Evolutionary conservation across 2,888 invertebrate species (phyloP).

Genomic region (Lithophane ornitopus): DNA sequence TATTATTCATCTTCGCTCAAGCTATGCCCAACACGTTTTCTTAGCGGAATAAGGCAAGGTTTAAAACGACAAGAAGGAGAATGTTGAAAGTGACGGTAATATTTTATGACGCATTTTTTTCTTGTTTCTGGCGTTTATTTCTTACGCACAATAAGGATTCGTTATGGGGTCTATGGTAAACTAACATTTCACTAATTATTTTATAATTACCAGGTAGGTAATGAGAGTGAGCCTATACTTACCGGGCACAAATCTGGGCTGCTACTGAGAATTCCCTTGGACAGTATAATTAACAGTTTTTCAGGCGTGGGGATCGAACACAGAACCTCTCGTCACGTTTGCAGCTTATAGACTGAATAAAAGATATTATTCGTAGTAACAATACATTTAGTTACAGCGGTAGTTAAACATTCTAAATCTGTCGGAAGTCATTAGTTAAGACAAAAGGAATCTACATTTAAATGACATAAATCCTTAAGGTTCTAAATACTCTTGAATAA

Average conservation of each 20-base stretch:
- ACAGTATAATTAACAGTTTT: no score
- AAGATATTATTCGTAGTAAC: background rate
- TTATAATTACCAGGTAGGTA: background rate
- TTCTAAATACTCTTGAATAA: slow-evolving; percentile 6
- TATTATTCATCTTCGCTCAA: no score
- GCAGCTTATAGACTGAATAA: background rate
- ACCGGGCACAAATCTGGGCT: background rate
- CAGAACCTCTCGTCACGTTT: background rate
- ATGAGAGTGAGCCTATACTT: background rate
- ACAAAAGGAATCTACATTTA: background rate
- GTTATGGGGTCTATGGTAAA: background rate
- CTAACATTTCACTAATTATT: background rate
- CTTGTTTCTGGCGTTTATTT: background rate
- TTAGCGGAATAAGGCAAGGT: slow-evolving; percentile 17
- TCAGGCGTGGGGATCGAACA: background rate
- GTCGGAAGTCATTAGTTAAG: background rate
- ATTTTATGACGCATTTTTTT: background rate
- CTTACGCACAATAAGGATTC: background rate
- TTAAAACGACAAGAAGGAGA: background rate
- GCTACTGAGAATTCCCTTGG: no score
- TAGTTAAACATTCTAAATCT: background rate
- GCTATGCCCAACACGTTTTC: no score
- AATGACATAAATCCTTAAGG: slow-evolving; percentile 2
- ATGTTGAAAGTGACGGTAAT: background rate
- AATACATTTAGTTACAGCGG: background rate